Evolutionary conservation across 2,888 invertebrate genomes (phyloP), one percentile per base, ranked within the genome.

Genomic region (Pterostichus madidus): DNA sequence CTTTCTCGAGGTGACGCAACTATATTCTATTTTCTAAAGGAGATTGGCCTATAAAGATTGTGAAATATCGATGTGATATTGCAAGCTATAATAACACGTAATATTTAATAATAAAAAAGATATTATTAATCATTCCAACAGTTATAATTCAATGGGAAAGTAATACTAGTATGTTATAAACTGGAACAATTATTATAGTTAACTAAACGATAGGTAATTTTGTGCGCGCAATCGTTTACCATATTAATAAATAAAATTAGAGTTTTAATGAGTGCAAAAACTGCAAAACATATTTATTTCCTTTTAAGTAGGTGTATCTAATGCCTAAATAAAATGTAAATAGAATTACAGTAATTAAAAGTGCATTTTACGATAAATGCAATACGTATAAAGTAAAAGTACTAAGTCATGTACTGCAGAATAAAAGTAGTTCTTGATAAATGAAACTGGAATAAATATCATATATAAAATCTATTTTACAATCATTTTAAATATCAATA

Each of bases 1-100:
- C 79, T 79, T 79, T 79, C 79, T 64, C 53, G 56, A 6, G n/a
- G 15, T 79, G 79, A 52, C 49, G 79, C 49, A 68, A 64, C 68
- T 79, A 11, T 76, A 68, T 79, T 79, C 52, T 68, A 79, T 68
- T 79, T 46, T 78, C 46, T 46, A 8, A 24, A 49, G 10, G 52
- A 75, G 52, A 52, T 32, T 61, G 68, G 68, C 64, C 79, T 79
- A 79, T 46, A 64, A 76, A 68, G 49, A 68, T 79, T 79, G 79
- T 79, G 79, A 79, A 79, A 79, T 68, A 64, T 49, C 52, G 52
- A 49, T 49, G 79, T 52, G 52, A 64, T 79, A 79, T 79, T 79
- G 68, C 79, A 52, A 53, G 56, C 44, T 35, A 17, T 49, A 61
- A 15, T 24, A 77, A 78, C 61, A 78, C 78, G 78, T 78, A 78